Evolutionary conservation across 2,113 vertebrate species (phyloP).

Genomic region (Nothobranchius furzeri): DNA sequence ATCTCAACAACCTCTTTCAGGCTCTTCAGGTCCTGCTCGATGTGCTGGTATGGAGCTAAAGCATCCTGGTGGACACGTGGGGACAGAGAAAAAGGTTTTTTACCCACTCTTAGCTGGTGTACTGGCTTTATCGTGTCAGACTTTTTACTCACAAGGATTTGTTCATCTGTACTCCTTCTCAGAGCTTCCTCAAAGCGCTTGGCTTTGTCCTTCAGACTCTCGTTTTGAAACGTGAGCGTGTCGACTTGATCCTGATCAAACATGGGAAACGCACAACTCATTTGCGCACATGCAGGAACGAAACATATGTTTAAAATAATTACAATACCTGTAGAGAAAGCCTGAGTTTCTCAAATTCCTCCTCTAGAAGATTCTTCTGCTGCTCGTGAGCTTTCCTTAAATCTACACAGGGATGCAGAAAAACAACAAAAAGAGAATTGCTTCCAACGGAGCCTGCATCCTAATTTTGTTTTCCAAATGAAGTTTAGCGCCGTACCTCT

Average conservation of each 20-base stretch:
- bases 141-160: constrained; percentile 84
- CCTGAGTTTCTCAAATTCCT: constrained; percentile 89
- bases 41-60: constrained; percentile 90
- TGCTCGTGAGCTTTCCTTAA: constrained; percentile 88
- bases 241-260: constrained; percentile 92
- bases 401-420: constrained; percentile 73
- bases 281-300: neutral
- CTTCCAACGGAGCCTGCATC: neutral
- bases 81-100: neutral
- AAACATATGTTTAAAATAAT: neutral
- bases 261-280: constrained; percentile 2
- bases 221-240: constrained; percentile 93
- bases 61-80: constrained; percentile 78
- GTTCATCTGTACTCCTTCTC: constrained; percentile 90
- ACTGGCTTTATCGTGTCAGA: no score
- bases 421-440: neutral
- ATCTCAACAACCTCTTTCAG: constrained; percentile 94
- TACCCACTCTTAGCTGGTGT: no score
- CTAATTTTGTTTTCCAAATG: neutral
- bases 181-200: constrained; percentile 94
- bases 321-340: constrained; percentile 86
- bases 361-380: constrained; percentile 89
- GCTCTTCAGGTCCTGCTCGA: constrained; percentile 93
- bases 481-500: constrained; percentile 79
- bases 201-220: constrained; percentile 89